phyloP scores from a whole-genome alignment of 2,888 invertebrate species.

The Mesoligia furuncula region DNA sequence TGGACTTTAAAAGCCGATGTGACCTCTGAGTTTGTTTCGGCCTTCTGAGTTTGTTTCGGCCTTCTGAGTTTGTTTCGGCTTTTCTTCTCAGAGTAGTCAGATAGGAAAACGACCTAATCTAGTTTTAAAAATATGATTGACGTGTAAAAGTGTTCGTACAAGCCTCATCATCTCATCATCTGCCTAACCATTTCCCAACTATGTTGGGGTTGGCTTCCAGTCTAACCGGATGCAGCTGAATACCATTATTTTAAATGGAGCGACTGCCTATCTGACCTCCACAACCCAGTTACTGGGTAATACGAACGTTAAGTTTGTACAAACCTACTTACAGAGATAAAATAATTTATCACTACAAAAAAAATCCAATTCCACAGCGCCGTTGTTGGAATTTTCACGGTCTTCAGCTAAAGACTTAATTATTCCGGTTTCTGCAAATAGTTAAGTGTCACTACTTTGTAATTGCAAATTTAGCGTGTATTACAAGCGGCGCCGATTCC shows the following conservation, averaged over 20 bases:
- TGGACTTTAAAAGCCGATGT: too few species aligned
- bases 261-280: too few species aligned
- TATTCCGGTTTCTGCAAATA: conserved; percentile 66
- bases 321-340: background rate
- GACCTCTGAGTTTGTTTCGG: background rate
- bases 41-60: too few species aligned
- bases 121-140: background rate
- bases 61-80: background rate
- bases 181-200: too few species aligned
- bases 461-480: conserved; percentile 72
- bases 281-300: too few species aligned
- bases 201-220: too few species aligned
- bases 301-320: too few species aligned
- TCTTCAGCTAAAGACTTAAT: conserved; percentile 48
- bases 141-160: background rate
- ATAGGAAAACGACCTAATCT: background rate
- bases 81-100: background rate
- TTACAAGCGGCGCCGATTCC: conserved; percentile 70
- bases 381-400: conserved; percentile 35
- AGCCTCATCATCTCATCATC: background rate
- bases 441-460: conserved; percentile 61
- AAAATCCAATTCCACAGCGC: conserved; percentile 5
- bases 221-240: too few species aligned
- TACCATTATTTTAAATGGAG: too few species aligned
- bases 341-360: background rate